Percentiles rank a stretch among this genome's conserved stretches.
phyloP scores from a whole-genome alignment of 2,888 invertebrate species.

The Prosapia bicincta region DNA sequence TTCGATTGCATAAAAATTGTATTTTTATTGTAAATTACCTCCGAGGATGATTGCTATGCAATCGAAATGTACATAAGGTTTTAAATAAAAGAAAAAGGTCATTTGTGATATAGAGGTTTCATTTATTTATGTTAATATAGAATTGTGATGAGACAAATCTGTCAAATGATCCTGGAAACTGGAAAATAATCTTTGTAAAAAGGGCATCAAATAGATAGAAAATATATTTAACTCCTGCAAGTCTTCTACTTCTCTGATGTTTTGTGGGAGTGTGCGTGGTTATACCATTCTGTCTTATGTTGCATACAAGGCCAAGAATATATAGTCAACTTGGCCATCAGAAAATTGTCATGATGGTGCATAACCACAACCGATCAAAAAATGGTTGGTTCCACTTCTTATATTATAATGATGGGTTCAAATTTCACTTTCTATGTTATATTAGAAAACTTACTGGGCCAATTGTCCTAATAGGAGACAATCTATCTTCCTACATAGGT shows the following conservation, averaged over 20 bases:
- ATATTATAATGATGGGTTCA: constrained; percentile 43
- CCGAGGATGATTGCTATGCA: no score
- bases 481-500: constrained; percentile 39
- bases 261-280: constrained; percentile 43
- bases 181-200: constrained; percentile 36
- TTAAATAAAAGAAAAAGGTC: no score
- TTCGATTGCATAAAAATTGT: no score
- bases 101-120: no score
- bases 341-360: constrained; percentile 42
- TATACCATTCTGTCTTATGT: constrained; percentile 42
- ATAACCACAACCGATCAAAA: constrained; percentile 43
- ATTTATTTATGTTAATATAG: no score
- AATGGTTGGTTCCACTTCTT: constrained; percentile 43
- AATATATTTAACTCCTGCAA: constrained; percentile 42
- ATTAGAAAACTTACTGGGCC: constrained; percentile 32
- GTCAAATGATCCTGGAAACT: constrained; percentile 38
- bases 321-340: constrained; percentile 44
- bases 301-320: constrained; percentile 42
- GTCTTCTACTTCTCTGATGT: constrained; percentile 41
- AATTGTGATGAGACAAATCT: constrained; percentile 42
- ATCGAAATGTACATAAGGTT: no score
- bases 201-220: constrained; percentile 43
- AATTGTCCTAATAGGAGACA: constrained; percentile 42
- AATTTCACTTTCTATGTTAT: constrained; percentile 36
- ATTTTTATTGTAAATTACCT: no score